Evolutionary conservation across 2,888 invertebrate species (phyloP).

Genomic region (Iselma pallidipennis): DNA sequence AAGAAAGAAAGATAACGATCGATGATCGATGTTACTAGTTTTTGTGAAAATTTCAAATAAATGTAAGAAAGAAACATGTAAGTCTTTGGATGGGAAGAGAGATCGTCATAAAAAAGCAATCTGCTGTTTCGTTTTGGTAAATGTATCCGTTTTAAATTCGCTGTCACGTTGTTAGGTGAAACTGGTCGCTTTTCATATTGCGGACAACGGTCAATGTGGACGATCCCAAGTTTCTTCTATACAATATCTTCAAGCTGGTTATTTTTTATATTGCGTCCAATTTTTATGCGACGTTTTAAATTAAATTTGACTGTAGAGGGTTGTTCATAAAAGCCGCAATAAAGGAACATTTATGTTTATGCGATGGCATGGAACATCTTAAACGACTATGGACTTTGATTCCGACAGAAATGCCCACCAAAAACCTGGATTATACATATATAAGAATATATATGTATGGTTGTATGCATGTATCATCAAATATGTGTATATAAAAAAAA

Average conservation of each 20-base stretch:
- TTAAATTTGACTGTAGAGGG: conserved; percentile 51
- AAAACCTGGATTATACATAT: not conserved
- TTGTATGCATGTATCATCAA: not conserved
- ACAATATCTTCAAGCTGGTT: conserved; percentile 30
- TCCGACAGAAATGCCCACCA: conserved; percentile 19
- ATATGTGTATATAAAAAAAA: not conserved
- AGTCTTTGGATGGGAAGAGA: not conserved
- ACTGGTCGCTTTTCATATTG: conserved; percentile 21
- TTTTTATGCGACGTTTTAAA: conserved; percentile 51
- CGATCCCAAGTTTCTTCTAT: not conserved
- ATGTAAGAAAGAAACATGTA: too few species aligned
- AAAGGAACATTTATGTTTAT: conserved; percentile 51
- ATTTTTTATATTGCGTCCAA: conserved; percentile 41
- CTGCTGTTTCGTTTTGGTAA: conserved; percentile 17
- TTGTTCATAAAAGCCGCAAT: conserved; percentile 49
- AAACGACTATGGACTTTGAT: conserved; percentile 41
- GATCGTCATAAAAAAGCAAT: conserved; percentile 23
- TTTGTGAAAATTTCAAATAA: too few species aligned
- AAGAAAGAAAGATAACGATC: too few species aligned
- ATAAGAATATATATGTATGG: not conserved
- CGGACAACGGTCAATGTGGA: not conserved
- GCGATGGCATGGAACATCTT: conserved; percentile 44
- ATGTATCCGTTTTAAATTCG: conserved; percentile 29
- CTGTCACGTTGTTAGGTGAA: conserved; percentile 24
- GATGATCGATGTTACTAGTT: too few species aligned